Evolutionary conservation across 92 coral and sea anemone species (phyloP).

Genomic region (Actinernus sp.): DNA sequence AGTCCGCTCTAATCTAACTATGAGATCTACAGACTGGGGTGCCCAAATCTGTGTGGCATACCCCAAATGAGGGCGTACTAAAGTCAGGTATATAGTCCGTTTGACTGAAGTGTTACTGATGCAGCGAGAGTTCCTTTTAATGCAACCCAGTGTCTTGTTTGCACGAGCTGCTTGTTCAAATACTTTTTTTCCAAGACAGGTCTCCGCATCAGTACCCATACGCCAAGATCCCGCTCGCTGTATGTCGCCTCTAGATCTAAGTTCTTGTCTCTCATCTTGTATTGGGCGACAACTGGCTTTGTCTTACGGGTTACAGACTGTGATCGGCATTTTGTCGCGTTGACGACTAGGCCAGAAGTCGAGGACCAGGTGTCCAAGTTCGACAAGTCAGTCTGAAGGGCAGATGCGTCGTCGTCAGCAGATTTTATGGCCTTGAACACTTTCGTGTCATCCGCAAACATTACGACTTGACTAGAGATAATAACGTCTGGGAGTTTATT

Average conservation of each 20-base stretch:
- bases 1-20: too few relatives aligned
- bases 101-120: too few relatives aligned
- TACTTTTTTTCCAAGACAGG: too few relatives aligned
- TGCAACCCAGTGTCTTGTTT: too few relatives aligned
- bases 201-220: too few relatives aligned
- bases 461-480: background rate
- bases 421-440: background rate
- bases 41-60: too few relatives aligned
- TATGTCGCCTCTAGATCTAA: background rate
- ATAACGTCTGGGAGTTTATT: background rate
- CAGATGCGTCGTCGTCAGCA: background rate
- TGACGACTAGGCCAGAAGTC: background rate
- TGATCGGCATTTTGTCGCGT: background rate
- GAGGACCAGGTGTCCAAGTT: background rate
- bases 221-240: constrained; percentile 32
- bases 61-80: too few relatives aligned
- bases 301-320: background rate
- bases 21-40: too few relatives aligned
- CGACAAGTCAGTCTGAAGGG: background rate
- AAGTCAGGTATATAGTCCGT: too few relatives aligned
- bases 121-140: too few relatives aligned
- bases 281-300: background rate
- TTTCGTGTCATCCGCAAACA: constrained; percentile 6
- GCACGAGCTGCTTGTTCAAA: too few relatives aligned
- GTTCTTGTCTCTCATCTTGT: background rate